Conservation (phyloP, 2,888 invertebrate genomes). For the Melitaea athalia region DNA sequence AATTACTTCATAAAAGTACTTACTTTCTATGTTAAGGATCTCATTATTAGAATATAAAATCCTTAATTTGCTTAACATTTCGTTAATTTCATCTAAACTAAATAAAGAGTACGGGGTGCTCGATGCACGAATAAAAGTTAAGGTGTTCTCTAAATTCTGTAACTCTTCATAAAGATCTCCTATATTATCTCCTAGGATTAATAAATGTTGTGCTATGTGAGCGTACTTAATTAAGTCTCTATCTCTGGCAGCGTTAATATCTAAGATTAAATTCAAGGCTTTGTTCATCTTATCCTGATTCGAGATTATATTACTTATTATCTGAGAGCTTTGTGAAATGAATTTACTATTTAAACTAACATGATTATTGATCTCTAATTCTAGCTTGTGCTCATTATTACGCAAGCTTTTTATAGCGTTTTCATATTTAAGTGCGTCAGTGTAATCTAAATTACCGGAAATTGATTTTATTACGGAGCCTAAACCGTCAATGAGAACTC, state of each 20-base stretch:
- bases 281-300: conserved; percentile 36
- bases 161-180: too few species aligned
- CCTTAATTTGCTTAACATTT: background rate
- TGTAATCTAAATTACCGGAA: conserved; percentile 40
- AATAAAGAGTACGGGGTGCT: background rate
- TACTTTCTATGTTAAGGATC: too few species aligned
- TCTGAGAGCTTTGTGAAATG: conserved; percentile 25
- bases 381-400: conserved; percentile 37
- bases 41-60: too few species aligned
- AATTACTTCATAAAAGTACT: too few species aligned
- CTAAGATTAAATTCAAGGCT: conserved; percentile 12
- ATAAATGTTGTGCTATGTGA: too few species aligned
- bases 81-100: background rate
- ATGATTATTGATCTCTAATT: conserved; percentile 39
- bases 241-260: too few species aligned
- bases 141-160: too few species aligned
- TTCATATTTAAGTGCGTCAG: conserved; percentile 41
- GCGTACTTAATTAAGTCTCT: too few species aligned
- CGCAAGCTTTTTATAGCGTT: conserved; percentile 38
- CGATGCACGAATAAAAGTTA: too few species aligned
- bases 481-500: conserved; percentile 29
- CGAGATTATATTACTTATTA: conserved; percentile 25
- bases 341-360: conserved; percentile 41
- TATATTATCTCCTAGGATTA: too few species aligned
- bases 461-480: conserved; percentile 42